Evolutionary conservation across 2,888 invertebrate genomes (phyloP).

Genomic region (Clunio marinus): DNA sequence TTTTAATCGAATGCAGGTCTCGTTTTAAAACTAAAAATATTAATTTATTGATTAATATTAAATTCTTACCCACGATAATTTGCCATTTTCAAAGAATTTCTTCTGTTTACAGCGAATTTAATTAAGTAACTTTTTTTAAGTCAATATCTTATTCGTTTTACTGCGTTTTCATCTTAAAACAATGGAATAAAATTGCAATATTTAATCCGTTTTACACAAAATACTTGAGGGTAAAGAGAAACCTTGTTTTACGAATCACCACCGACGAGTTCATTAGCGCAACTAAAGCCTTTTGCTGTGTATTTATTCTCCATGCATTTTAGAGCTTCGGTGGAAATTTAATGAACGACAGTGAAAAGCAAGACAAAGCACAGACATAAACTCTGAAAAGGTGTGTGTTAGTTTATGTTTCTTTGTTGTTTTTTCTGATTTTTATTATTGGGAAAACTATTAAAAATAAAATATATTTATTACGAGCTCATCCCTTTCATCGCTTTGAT

Average conservation of each 20-base stretch:
- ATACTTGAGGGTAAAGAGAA: constrained; percentile 1
- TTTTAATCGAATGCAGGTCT: too few species aligned
- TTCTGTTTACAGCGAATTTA: background rate
- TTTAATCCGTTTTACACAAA: background rate
- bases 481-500: background rate
- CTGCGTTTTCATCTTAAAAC: background rate
- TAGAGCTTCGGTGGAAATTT: constrained; percentile 3
- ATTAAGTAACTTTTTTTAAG: background rate
- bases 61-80: constrained; percentile 9
- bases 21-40: too few species aligned
- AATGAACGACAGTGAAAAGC: too few species aligned
- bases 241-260: background rate
- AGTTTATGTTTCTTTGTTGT: constrained; percentile 13
- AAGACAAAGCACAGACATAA: background rate
- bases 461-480: constrained; percentile 10
- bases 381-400: background rate
- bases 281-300: constrained; percentile 20
- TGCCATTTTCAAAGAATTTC: constrained; percentile 1
- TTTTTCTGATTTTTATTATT: background rate
- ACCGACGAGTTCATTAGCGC: constrained; percentile 23
- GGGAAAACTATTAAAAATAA: constrained; percentile 1
- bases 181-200: background rate
- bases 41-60: too few species aligned
- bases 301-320: too few species aligned
- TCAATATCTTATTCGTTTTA: background rate